These are phyloP conservation scores for Isichthys henryi DNA, from an alignment of 2,113 vertebrate species.

Conservation along the genomic window DNA sequence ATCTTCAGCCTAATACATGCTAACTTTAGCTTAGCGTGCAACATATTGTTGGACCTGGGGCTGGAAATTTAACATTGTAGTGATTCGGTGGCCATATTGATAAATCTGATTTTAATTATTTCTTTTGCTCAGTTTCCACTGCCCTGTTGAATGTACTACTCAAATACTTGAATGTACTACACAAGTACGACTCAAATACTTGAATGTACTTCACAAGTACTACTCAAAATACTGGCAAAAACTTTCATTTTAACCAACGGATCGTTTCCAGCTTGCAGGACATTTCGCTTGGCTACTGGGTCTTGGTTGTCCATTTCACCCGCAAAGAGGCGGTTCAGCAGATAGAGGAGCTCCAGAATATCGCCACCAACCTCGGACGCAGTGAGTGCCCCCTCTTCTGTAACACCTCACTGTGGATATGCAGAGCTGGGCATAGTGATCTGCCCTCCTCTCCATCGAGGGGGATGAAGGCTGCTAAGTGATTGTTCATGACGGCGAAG, in stretches of 20 bases:
- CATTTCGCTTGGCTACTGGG: slow-evolving; percentile 95
- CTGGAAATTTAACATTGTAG: neutral
- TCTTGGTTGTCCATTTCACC: slow-evolving; percentile 91
- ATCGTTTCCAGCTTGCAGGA: slow-evolving; percentile 74
- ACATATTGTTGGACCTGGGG: neutral
- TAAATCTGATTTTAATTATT: neutral
- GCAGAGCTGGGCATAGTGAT: neutral
- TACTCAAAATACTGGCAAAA: neutral
- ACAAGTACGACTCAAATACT: too few species aligned
- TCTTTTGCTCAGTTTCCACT: neutral
- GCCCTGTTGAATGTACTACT: too few species aligned
- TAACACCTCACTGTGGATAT: neutral
- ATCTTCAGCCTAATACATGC: neutral
- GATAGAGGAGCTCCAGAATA: slow-evolving; percentile 86
- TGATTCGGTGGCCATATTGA: too few species aligned
- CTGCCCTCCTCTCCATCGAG: neutral
- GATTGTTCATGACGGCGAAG: neutral
- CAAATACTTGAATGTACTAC: too few species aligned
- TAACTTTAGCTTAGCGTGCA: neutral
- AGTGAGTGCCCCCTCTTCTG: slow-evolving; percentile 61
- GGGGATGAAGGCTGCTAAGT: neutral
- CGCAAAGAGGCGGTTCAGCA: slow-evolving; percentile 84
- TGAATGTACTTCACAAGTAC: too few species aligned
- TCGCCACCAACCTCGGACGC: slow-evolving; percentile 91
- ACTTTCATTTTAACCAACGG: neutral